Base-by-base conservation (phyloP, 37 sponge, comb jelly and placozoan genomes). In the Cladorhizidae sp. region DNA sequence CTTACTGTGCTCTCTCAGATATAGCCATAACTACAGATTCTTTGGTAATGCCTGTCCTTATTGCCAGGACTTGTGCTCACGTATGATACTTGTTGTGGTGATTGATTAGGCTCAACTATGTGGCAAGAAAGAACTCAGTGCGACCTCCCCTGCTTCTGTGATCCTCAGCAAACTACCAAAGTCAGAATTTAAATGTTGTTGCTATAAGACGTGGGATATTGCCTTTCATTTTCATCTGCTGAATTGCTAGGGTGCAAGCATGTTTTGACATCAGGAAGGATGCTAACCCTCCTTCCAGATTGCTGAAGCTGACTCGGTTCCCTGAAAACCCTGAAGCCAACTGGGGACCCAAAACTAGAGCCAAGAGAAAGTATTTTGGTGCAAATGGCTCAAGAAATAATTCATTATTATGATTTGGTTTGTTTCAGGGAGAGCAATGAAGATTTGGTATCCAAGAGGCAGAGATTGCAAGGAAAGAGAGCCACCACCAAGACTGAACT, bases 281-380 rank as follows among this genome's bases (percentile, higher is more conserved):
- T 67, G 95, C 96, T 17, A 89, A 95, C 42, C 95, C 98, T 62
- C 74, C 80, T 9, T 97, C 98, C 25, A 74, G 88, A 40, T 40
- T 78, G 25, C 70, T 78, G 5, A 92, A 92, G 77, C 64, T 99
- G 74, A 42, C 72, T 21, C 68, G 99, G 32, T 99, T 93, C 75
- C 99, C 94, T 2, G 89, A 88, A 54, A 96, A 96, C 37, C 99
- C 99, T 22, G 82, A 92, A 52, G 84, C 97, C 17, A 96, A 99
- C 81, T 99, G 99, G 99, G 99, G 99, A 31, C 99, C 99, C 14
- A 96, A 96, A 59, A 72, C 93, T 25, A 89, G 91, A 61, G 95
- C 97, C 36, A 92, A 93, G 51, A 98, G 95, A 85, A 86, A 85
- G 92, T 90, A n/a, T n/a, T n/a, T n/a, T n/a, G n/a, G n/a, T n/a